phyloP scores from a whole-genome alignment of 2,888 invertebrate species.

The Cosmopolites sordidus region DNA sequence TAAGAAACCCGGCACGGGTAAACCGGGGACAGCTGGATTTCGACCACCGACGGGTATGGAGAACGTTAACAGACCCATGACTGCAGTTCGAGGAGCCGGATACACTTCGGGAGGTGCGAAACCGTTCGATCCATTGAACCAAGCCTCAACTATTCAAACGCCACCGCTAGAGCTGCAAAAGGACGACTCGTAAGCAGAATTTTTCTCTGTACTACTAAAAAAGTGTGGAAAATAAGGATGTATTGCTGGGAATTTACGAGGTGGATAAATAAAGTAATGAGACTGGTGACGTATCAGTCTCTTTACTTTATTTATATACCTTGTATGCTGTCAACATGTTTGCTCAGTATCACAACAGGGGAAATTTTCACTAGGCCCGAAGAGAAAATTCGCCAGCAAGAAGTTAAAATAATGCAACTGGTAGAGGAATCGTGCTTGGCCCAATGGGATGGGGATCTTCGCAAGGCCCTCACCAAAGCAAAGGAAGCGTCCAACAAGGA shows the following conservation, averaged over 20 bases:
- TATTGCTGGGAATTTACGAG: no score
- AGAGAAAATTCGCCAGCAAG: slow-evolving; percentile 85
- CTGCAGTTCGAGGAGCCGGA: slow-evolving; percentile 94
- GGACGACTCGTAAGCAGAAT: slow-evolving; percentile 67
- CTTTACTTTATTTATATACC: no score
- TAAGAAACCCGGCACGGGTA: slow-evolving; percentile 35
- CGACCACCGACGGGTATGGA: slow-evolving; percentile 45
- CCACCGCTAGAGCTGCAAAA: slow-evolving; percentile 66
- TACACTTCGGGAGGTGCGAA: slow-evolving; percentile 68
- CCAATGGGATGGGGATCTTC: slow-evolving; percentile 58
- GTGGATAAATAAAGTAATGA: no score
- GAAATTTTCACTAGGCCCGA: slow-evolving; percentile 75
- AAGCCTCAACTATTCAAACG: slow-evolving; percentile 52
- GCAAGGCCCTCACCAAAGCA: slow-evolving; percentile 79
- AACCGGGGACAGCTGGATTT: slow-evolving; percentile 45
- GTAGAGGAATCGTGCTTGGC: slow-evolving; percentile 87
- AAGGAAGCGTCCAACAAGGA: slow-evolving; percentile 96
- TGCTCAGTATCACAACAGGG: no score
- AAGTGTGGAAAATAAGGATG: no score
- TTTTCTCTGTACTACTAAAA: no score
- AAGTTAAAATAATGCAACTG: slow-evolving; percentile 80
- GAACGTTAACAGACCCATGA: slow-evolving; percentile 74
- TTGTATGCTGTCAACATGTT: no score
- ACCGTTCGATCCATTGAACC: slow-evolving; percentile 74
- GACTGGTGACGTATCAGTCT: no score